Evolutionary conservation across 2,797 vertebrate genomes (phyloP), one percentile per base, ranked within the genome.

Genomic region (Siniperca obscura): DNA sequence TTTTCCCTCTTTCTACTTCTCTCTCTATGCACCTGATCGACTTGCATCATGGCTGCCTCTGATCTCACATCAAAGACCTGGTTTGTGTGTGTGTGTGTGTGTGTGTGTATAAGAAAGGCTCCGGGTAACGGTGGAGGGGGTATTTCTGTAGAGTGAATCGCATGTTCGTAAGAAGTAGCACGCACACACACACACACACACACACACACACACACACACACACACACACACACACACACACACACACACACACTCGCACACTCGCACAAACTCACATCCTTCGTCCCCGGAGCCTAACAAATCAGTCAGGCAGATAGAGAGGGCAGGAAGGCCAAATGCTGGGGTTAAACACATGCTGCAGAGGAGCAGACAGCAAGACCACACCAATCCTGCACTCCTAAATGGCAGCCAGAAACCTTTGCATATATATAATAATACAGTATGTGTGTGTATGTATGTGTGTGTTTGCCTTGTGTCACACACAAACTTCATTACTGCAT

Each of bases 11-110:
- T 74, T 85, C 74, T 70, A 8, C 62, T 80, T 80, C 70, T 78
- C 83, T 86, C 48, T 89, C 77, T 56, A 14, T 12, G 70, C 93
- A 94, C 89, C 89, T 92, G 93, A 94, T 92, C 86, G 83, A 92
- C 93, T 93, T 87, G 92, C 90, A 90, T 92, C 90, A 66, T 76
- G 13, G 82, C 86, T 82, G 82, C 82, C 86, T 95, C 90, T 94
- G 92, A 95, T 95, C 93, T 94, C 86, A 91, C 91, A 92, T 95
- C 94, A 95, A 94, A 95, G 92, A 86, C 87, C 52, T 27, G 13
- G 44, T 80, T 30, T 50, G 60, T 80, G 75, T 77, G 71, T 71
- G 21, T 83, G 69, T 91, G 76, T 82, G 74, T 90, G 27, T 84
- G 70, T 89, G 71, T 4, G 69, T 2, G 22, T 11, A 10, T 52